A percentile compares a stretch with the other conserved stretches of the same genome.
These are phyloP conservation scores for Epinotia brunnichana DNA, from an alignment of 2,888 invertebrate genomes.

Conservation along the genomic window DNA sequence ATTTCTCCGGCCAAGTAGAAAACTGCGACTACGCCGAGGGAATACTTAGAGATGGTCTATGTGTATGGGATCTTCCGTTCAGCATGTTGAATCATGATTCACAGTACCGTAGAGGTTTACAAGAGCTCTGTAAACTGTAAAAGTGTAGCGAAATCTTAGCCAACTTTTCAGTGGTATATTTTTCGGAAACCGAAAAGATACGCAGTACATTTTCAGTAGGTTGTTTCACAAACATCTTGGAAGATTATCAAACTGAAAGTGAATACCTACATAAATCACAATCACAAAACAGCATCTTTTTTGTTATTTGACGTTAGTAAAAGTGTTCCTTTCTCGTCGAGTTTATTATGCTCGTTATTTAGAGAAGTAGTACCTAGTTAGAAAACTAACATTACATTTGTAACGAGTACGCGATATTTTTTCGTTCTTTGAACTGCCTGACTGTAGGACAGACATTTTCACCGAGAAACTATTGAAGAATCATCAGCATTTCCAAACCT, in stretches of 20 bases:
- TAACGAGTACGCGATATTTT: neutral
- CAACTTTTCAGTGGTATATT: neutral
- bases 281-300: neutral
- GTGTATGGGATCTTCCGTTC: slow-evolving; percentile 28
- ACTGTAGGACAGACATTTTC: neutral
- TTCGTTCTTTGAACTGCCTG: neutral
- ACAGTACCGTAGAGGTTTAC: slow-evolving; percentile 22
- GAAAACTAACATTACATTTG: neutral
- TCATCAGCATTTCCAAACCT: slow-evolving; percentile 10
- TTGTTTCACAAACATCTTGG: neutral
- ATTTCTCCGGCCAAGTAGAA: slow-evolving; percentile 6
- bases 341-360: neutral
- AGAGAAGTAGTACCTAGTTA: neutral
- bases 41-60: slow-evolving; percentile 29
- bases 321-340: neutral
- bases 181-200: neutral
- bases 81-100: slow-evolving; percentile 20
- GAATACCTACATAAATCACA: neutral
- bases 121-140: neutral
- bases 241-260: neutral
- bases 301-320: no score
- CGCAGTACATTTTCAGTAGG: neutral
- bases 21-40: slow-evolving; percentile 25
- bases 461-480: neutral
- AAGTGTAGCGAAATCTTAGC: neutral